Percentiles rank a stretch among this genome's conserved stretches.
Conservation (phyloP, 2,888 invertebrate genomes). For the Troglohyphantes excavatus region DNA sequence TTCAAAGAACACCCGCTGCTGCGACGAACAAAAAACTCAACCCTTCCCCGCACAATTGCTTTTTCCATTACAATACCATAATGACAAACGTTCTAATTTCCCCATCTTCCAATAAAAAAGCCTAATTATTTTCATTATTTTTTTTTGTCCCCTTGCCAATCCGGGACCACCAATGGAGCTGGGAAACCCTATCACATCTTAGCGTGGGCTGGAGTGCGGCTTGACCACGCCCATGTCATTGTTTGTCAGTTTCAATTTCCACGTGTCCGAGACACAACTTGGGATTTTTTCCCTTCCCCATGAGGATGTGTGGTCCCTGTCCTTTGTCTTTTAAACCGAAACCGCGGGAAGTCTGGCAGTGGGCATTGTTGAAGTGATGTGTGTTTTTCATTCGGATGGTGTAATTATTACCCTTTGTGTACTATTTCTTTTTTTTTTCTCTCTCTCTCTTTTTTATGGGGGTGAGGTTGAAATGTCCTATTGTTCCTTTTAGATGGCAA, state of each 20-base stretch:
- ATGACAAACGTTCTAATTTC: slow-evolving; percentile 34
- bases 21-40: slow-evolving; percentile 16
- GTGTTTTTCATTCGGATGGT: slow-evolving; percentile 30
- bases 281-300: slow-evolving; percentile 2
- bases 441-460: neutral
- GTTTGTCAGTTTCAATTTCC: slow-evolving; percentile 69
- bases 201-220: slow-evolving; percentile 55
- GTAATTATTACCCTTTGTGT: slow-evolving; percentile 58
- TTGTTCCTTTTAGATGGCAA: slow-evolving; percentile 14
- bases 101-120: slow-evolving; percentile 8
- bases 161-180: slow-evolving; percentile 62
- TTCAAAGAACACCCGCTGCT: slow-evolving; percentile 43
- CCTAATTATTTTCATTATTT: slow-evolving; percentile 44
- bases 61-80: slow-evolving; percentile 30
- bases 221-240: slow-evolving; percentile 73
- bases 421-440: no score
- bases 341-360: slow-evolving; percentile 29
- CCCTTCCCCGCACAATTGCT: slow-evolving; percentile 31
- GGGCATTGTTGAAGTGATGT: slow-evolving; percentile 61
- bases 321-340: slow-evolving; percentile 24
- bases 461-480: slow-evolving; percentile 2
- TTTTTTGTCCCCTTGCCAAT: neutral
- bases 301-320: slow-evolving; percentile 69
- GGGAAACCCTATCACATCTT: slow-evolving; percentile 29
- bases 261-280: slow-evolving; percentile 35